Evolutionary conservation across 2,113 vertebrate genomes (phyloP).

Genomic region (Origma solitaria): DNA sequence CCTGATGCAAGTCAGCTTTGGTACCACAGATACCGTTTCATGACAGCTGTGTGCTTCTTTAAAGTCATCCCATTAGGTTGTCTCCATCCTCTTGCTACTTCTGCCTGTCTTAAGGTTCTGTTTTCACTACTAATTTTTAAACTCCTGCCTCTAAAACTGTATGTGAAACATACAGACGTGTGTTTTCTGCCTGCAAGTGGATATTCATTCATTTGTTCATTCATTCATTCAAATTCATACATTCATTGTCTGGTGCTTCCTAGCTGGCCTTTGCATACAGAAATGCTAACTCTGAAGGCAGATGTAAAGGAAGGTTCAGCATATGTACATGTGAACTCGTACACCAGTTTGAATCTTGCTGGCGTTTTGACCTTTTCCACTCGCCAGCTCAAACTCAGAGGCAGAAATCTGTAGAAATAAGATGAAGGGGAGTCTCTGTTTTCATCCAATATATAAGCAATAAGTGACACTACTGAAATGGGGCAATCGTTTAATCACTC

Average conservation of each 20-base stretch:
- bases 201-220: background rate
- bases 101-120: background rate
- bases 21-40: background rate
- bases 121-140: background rate
- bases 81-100: background rate
- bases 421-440: background rate
- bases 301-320: background rate
- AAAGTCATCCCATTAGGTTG: background rate
- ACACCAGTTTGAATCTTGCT: background rate
- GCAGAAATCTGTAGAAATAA: background rate
- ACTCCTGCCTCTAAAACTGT: background rate
- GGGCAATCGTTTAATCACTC: background rate
- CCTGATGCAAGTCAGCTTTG: background rate
- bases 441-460: background rate
- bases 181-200: background rate
- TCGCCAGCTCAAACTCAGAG: background rate
- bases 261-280: background rate
- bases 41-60: background rate
- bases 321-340: background rate
- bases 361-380: background rate
- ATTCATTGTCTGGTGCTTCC: background rate
- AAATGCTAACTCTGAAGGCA: background rate
- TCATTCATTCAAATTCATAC: background rate
- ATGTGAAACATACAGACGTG: background rate
- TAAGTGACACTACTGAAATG: background rate